A percentile compares a stretch with the other conserved stretches of the same genome.
Evolutionary conservation across 2,113 vertebrate species (phyloP).

Genomic region (Thymallus thymallus): DNA sequence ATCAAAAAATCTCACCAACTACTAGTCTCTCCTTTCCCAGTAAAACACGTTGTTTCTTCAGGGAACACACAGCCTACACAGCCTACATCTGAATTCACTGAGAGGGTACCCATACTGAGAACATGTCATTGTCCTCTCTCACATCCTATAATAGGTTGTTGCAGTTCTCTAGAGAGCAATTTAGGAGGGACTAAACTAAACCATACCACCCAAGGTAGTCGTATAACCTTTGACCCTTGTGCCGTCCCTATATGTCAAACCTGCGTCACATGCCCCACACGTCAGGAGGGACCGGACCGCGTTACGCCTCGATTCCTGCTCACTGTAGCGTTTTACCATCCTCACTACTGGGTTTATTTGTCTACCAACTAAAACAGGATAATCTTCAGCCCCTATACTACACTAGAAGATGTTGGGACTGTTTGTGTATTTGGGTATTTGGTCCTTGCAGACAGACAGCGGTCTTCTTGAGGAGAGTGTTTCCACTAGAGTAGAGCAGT

Average conservation of each 20-base stretch:
- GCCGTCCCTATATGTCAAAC: conserved; percentile 49
- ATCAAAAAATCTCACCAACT: conserved; percentile 29
- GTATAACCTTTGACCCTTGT: conserved; percentile 60
- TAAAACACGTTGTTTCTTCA: conserved; percentile 22
- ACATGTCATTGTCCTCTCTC: conserved; percentile 29
- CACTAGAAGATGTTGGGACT: conserved; percentile 21
- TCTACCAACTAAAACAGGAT: conserved; percentile 19
- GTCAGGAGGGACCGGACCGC: conserved; percentile 19
- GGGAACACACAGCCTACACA: conserved; percentile 20
- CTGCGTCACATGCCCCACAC: conserved; percentile 30
- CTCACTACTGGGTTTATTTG: conserved; percentile 27
- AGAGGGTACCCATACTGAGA: conserved; percentile 15
- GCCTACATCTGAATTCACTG: conserved; percentile 8
- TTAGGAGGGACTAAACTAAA: conserved; percentile 47
- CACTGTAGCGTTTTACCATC: conserved; percentile 50
- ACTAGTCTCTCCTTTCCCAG: conserved; percentile 25
- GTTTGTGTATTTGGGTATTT: conserved; percentile 30
- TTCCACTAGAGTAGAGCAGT: conserved; percentile 20
- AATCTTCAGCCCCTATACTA: conserved; percentile 20
- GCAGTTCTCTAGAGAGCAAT: conserved; percentile 49
- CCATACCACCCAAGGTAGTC: conserved; percentile 68
- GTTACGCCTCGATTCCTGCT: conserved; percentile 39
- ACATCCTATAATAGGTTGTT: conserved; percentile 50
- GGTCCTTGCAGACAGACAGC: conserved; percentile 29
- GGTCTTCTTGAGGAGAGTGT: conserved; percentile 17